phyloP scores from a whole-genome alignment of 2,797 vertebrate species.

The Luscinia megarhynchos region DNA sequence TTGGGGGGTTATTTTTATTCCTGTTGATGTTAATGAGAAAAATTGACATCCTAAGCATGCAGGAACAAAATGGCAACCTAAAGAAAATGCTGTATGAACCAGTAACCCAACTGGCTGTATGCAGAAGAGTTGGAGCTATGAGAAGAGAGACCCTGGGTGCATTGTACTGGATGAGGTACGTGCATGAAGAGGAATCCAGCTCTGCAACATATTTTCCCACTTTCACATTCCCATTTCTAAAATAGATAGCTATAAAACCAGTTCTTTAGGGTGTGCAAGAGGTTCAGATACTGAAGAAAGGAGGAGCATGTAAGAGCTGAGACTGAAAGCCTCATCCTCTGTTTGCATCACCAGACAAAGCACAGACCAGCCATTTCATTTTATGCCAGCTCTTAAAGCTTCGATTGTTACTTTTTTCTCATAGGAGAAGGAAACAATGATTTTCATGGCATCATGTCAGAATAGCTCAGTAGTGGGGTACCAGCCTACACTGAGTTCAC shows the following conservation, averaged over 20 bases:
- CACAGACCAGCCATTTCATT: background rate
- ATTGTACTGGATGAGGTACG: background rate
- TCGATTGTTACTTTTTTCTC: background rate
- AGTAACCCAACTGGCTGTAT: background rate
- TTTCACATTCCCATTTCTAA: background rate
- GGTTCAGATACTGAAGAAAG: background rate
- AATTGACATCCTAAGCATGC: background rate
- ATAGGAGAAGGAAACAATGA: background rate
- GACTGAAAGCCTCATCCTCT: background rate
- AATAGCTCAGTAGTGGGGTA: background rate
- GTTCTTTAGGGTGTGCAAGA: background rate
- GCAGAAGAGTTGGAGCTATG: background rate
- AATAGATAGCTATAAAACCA: background rate
- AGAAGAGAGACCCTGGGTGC: background rate
- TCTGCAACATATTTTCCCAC: background rate
- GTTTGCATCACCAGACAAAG: accelerated
- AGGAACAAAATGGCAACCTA: background rate
- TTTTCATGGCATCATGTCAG: background rate
- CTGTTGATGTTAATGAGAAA: background rate
- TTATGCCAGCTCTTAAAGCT: background rate
- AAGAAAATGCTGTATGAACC: background rate
- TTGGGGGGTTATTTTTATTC: background rate
- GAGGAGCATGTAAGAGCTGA: background rate
- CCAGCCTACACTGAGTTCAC: background rate
- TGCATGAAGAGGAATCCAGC: background rate